These are phyloP conservation scores for Gallinago solitaria DNA, from an alignment of 2,797 vertebrate genomes.

Conservation along the genomic window DNA sequence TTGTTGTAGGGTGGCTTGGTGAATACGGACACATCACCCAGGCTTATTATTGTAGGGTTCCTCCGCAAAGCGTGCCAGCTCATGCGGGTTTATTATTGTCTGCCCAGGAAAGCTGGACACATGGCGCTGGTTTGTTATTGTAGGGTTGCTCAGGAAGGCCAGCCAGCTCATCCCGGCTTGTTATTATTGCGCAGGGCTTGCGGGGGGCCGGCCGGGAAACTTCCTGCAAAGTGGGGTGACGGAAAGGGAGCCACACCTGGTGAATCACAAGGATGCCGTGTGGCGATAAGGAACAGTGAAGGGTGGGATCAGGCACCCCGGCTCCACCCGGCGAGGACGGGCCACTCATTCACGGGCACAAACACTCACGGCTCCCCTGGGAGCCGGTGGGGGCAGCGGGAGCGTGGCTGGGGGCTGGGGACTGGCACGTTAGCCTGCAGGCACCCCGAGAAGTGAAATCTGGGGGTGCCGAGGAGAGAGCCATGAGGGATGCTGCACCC, in stretches of 20 bases:
- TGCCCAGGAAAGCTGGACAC: constrained; percentile 57
- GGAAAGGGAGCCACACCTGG: constrained; percentile 68
- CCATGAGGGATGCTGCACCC: background rate
- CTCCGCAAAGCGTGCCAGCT: constrained; percentile 28
- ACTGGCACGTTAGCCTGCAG: background rate
- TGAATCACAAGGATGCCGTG: constrained; percentile 67
- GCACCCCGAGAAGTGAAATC: background rate
- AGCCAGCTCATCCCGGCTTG: constrained; percentile 45
- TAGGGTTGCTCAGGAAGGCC: constrained; percentile 44
- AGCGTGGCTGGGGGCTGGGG: background rate
- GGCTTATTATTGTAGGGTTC: constrained; percentile 38
- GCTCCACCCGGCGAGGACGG: background rate
- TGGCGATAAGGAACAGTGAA: background rate
- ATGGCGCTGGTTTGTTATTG: constrained; percentile 37
- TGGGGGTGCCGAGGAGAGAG: background rate
- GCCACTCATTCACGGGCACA: background rate
- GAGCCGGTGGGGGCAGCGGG: background rate
- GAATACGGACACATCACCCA: background rate
- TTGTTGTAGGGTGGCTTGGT: background rate
- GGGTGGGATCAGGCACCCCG: constrained; percentile 12
- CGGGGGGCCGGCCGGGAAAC: constrained; percentile 48
- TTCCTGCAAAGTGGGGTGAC: constrained; percentile 61
- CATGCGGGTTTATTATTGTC: constrained; percentile 61
- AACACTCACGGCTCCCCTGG: background rate
- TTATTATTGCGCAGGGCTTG: constrained; percentile 29